Evolutionary conservation across 2,113 vertebrate species (phyloP).

Genomic region (Grallaria varia): DNA sequence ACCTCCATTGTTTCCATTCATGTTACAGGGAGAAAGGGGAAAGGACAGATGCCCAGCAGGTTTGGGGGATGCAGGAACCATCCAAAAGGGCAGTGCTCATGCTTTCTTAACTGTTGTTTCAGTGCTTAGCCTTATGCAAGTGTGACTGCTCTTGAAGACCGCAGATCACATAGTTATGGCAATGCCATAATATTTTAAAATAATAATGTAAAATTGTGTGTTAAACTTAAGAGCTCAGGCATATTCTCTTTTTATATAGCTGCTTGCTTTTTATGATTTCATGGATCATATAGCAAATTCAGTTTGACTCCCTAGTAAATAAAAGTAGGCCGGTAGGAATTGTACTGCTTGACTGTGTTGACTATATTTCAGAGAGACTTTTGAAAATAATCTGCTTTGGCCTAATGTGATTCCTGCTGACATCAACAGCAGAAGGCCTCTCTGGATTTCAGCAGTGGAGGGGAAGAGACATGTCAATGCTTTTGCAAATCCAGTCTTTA

Average conservation of each 20-base stretch:
- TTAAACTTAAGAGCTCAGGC: background rate
- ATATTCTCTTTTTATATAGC: background rate
- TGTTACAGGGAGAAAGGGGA: background rate
- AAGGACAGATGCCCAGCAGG: background rate
- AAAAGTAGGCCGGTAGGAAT: background rate
- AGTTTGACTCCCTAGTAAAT: background rate
- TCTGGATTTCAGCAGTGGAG: background rate
- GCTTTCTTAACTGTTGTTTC: background rate
- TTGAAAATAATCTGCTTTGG: background rate
- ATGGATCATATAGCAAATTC: background rate
- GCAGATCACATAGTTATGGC: background rate
- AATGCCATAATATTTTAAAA: background rate
- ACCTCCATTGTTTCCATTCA: background rate
- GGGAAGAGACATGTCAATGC: background rate
- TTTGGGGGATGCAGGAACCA: background rate
- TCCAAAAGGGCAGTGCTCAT: rapidly evolving
- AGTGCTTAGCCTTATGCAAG: background rate
- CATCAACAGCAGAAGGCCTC: background rate
- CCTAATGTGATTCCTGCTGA: background rate
- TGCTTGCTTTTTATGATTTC: slow-evolving; percentile 10
- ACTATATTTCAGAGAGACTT: background rate
- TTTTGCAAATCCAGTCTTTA: background rate
- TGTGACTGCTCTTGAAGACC: background rate
- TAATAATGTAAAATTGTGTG: background rate
- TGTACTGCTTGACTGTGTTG: background rate